Evolutionary conservation across 2,888 invertebrate species (phyloP).

Genomic region (Ethmia dodecea): DNA sequence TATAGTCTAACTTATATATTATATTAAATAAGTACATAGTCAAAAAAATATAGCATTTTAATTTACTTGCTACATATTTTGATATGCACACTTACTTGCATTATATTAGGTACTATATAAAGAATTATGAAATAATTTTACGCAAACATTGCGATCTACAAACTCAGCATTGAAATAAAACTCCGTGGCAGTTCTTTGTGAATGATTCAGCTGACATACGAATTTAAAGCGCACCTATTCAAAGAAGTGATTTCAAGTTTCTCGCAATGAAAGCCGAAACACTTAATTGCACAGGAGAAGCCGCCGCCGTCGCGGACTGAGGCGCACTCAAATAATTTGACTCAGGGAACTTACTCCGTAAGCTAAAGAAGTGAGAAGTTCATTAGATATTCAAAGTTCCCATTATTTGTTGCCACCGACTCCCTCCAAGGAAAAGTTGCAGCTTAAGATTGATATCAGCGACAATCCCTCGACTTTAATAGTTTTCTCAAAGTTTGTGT

Average conservation of each 20-base stretch:
- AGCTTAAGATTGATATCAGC: conserved; percentile 42
- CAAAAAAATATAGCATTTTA: no score
- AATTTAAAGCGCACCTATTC: conserved; percentile 34
- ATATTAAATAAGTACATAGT: no score
- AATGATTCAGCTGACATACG: conserved; percentile 23
- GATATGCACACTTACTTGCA: no score
- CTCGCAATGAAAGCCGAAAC: conserved; percentile 51
- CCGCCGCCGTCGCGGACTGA: conserved; percentile 27
- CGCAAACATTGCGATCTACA: no score
- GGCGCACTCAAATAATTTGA: conserved; percentile 45
- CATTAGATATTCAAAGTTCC: conserved; percentile 47
- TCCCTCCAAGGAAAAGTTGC: conserved; percentile 30
- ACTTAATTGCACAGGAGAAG: conserved; percentile 50
- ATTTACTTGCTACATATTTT: no score
- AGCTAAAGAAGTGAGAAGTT: conserved; percentile 42
- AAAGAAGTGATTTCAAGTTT: conserved; percentile 47
- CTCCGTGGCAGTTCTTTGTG: no score
- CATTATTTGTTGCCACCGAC: conserved; percentile 40
- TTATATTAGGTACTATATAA: no score
- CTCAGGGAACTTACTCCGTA: conserved; percentile 30
- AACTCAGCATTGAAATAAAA: no score
- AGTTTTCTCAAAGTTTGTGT: conserved; percentile 27
- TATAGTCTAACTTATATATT: no score
- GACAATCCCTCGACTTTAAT: conserved; percentile 30
- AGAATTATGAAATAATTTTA: no score